Evolutionary conservation across 2,797 vertebrate species (phyloP).

Genomic region (Ctenopoma multispine): DNA sequence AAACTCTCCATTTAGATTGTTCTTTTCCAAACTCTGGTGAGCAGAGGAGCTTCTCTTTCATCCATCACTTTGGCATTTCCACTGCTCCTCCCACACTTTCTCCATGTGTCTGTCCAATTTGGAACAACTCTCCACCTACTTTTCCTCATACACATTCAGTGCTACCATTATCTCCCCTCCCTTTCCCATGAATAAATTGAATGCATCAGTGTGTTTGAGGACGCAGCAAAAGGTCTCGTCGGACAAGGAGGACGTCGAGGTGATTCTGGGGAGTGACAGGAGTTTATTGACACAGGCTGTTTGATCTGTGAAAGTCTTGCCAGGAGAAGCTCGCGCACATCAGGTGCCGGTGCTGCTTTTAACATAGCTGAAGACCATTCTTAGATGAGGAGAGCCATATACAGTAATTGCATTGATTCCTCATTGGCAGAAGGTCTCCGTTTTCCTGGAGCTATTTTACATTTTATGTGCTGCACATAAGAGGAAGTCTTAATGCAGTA

Average conservation of each 20-base stretch:
- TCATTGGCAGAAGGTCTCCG: slow-evolving; percentile 44
- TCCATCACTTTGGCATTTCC: slow-evolving; percentile 85
- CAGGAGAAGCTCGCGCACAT: slow-evolving; percentile 4
- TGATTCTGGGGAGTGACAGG: slow-evolving; percentile 59
- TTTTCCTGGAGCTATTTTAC: slow-evolving; percentile 27
- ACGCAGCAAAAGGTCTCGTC: slow-evolving; percentile 57
- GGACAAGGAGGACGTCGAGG: slow-evolving; percentile 59
- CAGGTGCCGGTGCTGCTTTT: slow-evolving; percentile 7
- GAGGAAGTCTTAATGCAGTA: neutral
- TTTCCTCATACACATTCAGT: slow-evolving; percentile 75
- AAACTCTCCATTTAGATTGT: slow-evolving; percentile 63
- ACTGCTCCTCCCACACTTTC: slow-evolving; percentile 72
- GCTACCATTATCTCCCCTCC: slow-evolving; percentile 61
- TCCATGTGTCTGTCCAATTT: slow-evolving; percentile 37
- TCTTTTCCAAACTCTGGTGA: slow-evolving; percentile 62
- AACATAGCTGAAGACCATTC: slow-evolving; percentile 24
- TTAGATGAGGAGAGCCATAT: slow-evolving; percentile 16
- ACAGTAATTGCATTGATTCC: slow-evolving; percentile 42
- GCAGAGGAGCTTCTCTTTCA: slow-evolving; percentile 65
- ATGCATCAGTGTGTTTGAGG: slow-evolving; percentile 77
- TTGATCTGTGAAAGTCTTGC: slow-evolving; percentile 46
- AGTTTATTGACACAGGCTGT: slow-evolving; percentile 49
- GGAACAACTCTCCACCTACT: slow-evolving; percentile 54
- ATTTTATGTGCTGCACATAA: neutral
- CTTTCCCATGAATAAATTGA: slow-evolving; percentile 81